Evolutionary conservation across 2,113 vertebrate species (phyloP).

Genomic region (Brienomyrus longianalis): DNA sequence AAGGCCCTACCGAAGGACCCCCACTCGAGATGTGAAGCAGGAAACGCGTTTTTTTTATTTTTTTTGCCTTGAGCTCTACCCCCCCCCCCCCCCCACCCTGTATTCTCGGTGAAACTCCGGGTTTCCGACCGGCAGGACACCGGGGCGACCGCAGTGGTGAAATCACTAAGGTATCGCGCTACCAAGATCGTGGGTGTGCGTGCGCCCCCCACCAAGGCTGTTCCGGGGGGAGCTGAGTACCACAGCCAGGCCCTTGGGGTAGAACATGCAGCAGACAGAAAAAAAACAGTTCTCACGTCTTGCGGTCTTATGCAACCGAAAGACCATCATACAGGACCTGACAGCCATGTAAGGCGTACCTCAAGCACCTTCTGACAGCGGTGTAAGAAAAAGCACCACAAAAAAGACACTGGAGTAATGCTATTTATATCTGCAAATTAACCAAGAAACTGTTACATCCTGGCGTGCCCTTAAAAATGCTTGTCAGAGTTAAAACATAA

Average conservation of each 20-base stretch:
- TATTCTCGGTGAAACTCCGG: neutral
- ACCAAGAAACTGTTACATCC: neutral
- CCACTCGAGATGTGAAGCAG: no score
- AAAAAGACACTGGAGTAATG: neutral
- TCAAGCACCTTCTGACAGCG: neutral
- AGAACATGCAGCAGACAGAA: neutral
- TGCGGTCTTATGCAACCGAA: neutral
- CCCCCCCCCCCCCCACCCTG: neutral
- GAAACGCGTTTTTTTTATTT: neutral
- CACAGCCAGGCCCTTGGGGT: neutral
- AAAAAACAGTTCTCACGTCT: neutral
- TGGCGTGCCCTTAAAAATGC: neutral
- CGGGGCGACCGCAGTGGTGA: neutral
- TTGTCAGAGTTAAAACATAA: neutral
- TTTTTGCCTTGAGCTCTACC: neutral
- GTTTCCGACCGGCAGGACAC: neutral
- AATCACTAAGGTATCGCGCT: neutral
- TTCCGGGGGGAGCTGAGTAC: neutral
- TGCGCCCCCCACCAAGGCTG: neutral
- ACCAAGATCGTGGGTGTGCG: neutral
- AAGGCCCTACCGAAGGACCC: no score
- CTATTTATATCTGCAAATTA: neutral
- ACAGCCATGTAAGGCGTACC: neutral
- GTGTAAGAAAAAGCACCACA: neutral
- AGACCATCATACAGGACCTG: neutral